phyloP scores from a whole-genome alignment of 2,797 vertebrate genomes.

The Anabacerthia variegaticeps region DNA sequence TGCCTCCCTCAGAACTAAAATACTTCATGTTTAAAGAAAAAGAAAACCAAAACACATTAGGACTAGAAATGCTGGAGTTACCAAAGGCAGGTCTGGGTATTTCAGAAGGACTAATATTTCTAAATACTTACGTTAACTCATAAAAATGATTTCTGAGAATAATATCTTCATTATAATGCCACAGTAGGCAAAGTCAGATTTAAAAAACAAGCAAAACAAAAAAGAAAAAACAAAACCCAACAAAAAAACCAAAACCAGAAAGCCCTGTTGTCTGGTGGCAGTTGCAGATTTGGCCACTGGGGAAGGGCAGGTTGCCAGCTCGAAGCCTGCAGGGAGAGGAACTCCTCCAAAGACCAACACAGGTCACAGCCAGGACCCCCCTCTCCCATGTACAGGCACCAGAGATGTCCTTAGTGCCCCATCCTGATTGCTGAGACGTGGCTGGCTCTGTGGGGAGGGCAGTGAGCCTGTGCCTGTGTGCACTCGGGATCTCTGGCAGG shows the following conservation, averaged over 20 bases:
- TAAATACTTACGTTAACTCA: background rate
- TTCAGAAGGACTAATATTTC: background rate
- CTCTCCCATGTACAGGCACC: background rate
- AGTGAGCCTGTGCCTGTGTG: fast-evolving
- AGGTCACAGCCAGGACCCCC: background rate
- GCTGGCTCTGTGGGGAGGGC: background rate
- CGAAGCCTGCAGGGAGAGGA: background rate
- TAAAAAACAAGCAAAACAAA: background rate
- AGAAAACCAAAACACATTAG: background rate
- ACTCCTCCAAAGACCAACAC: background rate
- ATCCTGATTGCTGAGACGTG: background rate
- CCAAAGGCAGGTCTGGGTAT: background rate
- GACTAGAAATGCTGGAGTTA: background rate
- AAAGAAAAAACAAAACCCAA: background rate
- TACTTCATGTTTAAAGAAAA: background rate
- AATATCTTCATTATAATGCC: background rate
- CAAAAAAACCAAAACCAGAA: background rate
- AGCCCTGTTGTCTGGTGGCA: background rate
- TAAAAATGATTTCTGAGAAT: background rate
- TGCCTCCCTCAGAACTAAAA: background rate
- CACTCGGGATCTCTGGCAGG: background rate
- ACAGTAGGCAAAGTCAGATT: background rate
- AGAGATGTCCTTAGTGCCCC: background rate
- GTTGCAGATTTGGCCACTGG: background rate
- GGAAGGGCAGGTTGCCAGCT: background rate